A percentile compares a stretch with the other conserved stretches of the same genome.
These are phyloP conservation scores for Andrena praecox DNA, from an alignment of 2,888 invertebrate genomes.

Conservation along the genomic window DNA sequence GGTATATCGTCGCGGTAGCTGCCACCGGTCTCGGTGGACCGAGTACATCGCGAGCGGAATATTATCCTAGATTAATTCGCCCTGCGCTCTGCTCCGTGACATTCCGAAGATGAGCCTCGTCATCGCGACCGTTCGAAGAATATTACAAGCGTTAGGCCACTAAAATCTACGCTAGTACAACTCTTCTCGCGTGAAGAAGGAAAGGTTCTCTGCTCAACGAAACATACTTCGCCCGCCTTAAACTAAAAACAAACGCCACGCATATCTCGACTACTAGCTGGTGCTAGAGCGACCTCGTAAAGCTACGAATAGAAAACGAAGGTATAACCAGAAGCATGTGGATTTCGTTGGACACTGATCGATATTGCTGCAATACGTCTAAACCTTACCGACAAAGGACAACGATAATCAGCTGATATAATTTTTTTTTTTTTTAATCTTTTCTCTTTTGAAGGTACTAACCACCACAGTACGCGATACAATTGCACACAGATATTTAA, in stretches of 20 bases:
- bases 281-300: background rate
- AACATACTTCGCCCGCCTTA: background rate
- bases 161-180: background rate
- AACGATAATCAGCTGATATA: conserved; percentile 13
- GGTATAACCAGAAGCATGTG: background rate
- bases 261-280: background rate
- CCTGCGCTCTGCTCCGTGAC: conserved; percentile 22
- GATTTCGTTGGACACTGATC: conserved; percentile 52
- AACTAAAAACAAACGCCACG: background rate
- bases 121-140: conserved; percentile 19
- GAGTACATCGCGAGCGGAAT: conserved; percentile 45
- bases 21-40: conserved; percentile 49
- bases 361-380: conserved; percentile 21
- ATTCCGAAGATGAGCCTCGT: conserved; percentile 45
- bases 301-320: background rate
- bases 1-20: conserved; percentile 29
- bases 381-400: conserved; percentile 21
- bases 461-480: conserved; percentile 25
- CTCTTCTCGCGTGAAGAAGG: background rate
- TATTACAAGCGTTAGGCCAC: conserved; percentile 49
- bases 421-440: background rate
- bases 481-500: conserved; percentile 58
- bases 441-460: conserved; percentile 10
- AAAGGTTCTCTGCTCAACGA: background rate
- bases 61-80: conserved; percentile 21